phyloP scores from a whole-genome alignment of 2,888 invertebrate species.

The Thera britannica region DNA sequence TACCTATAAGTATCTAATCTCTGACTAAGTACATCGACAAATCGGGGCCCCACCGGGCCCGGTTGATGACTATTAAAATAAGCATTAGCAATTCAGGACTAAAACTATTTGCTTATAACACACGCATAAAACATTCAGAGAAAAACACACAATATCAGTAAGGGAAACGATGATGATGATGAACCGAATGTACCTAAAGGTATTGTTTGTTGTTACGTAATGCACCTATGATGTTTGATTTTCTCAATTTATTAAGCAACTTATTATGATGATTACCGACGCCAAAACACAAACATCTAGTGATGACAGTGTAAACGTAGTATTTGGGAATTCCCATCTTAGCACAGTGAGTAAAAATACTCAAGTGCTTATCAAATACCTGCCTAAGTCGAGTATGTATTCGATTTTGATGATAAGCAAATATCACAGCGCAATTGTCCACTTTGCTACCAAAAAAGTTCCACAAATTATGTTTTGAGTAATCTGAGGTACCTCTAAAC shows the following conservation, averaged over 20 bases:
- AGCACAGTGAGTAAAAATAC: neutral
- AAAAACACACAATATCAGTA: no score
- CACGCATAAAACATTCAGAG: no score
- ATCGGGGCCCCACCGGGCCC: no score
- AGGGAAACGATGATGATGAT: neutral
- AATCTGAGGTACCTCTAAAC: no score
- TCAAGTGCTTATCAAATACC: neutral
- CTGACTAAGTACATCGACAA: no score
- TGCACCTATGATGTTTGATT: neutral
- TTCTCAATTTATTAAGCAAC: neutral
- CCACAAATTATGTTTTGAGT: no score
- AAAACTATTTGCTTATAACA: no score
- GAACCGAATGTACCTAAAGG: no score
- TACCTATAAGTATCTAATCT: no score
- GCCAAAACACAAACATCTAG: neutral
- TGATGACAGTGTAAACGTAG: neutral
- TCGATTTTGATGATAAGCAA: neutral
- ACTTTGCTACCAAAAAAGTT: neutral
- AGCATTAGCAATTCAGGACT: no score
- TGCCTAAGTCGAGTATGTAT: neutral
- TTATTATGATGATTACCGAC: no score
- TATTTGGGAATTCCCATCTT: neutral
- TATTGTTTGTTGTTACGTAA: neutral
- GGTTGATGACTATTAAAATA: no score
- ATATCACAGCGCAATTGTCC: neutral